Conservation (phyloP, 2,888 invertebrate species). For the Brenthis daphne region DNA sequence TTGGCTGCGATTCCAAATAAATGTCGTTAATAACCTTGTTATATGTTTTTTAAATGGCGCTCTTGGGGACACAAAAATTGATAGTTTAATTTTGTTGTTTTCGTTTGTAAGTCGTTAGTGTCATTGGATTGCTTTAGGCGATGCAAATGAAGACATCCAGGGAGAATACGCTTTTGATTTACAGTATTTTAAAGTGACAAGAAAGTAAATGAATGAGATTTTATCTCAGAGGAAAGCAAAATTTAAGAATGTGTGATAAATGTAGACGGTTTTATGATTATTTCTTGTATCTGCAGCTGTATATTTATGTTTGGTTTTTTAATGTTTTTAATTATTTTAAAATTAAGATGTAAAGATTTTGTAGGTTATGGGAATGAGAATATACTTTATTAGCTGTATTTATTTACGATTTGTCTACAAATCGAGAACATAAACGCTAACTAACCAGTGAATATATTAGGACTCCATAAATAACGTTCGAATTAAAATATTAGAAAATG, state of each 20-base stretch:
- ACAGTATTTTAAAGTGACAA: slow-evolving; percentile 59
- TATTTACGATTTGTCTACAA: background rate
- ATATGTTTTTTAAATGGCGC: slow-evolving; percentile 58
- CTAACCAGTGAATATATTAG: no score
- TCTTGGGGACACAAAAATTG: slow-evolving; percentile 69
- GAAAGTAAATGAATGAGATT: slow-evolving; percentile 36
- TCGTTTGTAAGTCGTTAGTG: slow-evolving; percentile 73
- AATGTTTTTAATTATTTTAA: slow-evolving; percentile 24
- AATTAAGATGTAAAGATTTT: slow-evolving; percentile 15
- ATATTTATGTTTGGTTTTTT: slow-evolving; percentile 18
- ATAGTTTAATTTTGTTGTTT: slow-evolving; percentile 74
- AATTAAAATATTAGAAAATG: no score
- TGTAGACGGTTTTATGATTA: slow-evolving; percentile 24
- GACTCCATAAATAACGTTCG: no score
- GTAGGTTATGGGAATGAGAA: background rate
- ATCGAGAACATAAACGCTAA: background rate
- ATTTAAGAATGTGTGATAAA: slow-evolving; percentile 20
- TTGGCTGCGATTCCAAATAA: slow-evolving; percentile 44
- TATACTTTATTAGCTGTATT: background rate
- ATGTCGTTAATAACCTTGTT: slow-evolving; percentile 57
- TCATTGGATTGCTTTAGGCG: slow-evolving; percentile 63
- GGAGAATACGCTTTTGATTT: slow-evolving; percentile 68
- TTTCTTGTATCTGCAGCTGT: background rate
- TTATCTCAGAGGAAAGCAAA: slow-evolving; percentile 31
- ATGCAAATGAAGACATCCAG: slow-evolving; percentile 77